Evolutionary conservation across 2,797 vertebrate genomes (phyloP).

Genomic region (Etheostoma nigrum): DNA sequence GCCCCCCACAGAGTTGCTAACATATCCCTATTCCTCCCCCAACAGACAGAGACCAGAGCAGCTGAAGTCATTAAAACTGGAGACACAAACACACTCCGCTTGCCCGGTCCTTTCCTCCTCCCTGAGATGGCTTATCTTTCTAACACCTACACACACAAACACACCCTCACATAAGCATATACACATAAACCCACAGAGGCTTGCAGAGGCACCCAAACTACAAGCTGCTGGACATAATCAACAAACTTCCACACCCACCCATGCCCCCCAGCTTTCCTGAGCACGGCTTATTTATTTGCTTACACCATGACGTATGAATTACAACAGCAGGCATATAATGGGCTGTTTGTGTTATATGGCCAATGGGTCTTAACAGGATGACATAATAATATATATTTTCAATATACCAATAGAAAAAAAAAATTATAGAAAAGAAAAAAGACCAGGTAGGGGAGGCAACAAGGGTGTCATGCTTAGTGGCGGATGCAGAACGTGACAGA

Average conservation of each 20-base stretch:
- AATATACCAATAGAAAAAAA: background rate
- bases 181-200: slow-evolving; percentile 17
- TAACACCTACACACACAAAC: slow-evolving; percentile 57
- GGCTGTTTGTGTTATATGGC: background rate
- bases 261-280: slow-evolving; percentile 12
- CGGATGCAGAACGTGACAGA: no score
- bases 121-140: slow-evolving; percentile 53
- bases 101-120: slow-evolving; percentile 36
- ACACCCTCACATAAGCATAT: background rate
- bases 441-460: background rate
- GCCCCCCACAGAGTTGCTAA: background rate
- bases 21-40: background rate
- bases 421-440: slow-evolving; percentile 1
- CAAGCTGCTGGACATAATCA: slow-evolving; percentile 23
- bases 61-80: slow-evolving; percentile 69
- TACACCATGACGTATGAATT: slow-evolving; percentile 12
- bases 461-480: background rate
- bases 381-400: background rate
- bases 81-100: slow-evolving; percentile 64
- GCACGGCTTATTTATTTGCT: slow-evolving; percentile 48
- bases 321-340: background rate
- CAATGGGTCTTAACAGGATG: background rate
- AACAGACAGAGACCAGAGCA: slow-evolving; percentile 48
- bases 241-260: slow-evolving; percentile 16
- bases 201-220: slow-evolving; percentile 27